A percentile compares a stretch with the other conserved stretches of the same genome.
Conservation (phyloP, 1,140 invertebrate genomes). For the Teleogryllus occipitalis region DNA sequence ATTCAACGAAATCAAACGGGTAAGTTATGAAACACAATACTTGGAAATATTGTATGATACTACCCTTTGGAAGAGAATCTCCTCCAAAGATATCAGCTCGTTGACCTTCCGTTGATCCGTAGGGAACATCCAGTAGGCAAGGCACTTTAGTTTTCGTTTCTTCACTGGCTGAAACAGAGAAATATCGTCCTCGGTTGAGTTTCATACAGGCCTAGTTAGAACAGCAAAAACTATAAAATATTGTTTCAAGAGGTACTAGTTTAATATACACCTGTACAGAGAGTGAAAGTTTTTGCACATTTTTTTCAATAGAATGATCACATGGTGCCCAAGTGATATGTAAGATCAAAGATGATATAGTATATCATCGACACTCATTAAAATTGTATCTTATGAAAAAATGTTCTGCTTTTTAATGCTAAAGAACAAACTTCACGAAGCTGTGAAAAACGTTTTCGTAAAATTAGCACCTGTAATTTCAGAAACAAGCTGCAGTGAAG, state of each 20-base stretch:
- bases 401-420: too few relatives aligned
- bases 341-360: too few relatives aligned
- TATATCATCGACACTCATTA: too few relatives aligned
- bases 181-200: neutral
- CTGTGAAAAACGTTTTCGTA: too few relatives aligned
- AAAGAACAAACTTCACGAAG: too few relatives aligned
- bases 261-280: neutral
- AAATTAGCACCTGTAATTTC: too few relatives aligned
- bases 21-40: too few relatives aligned
- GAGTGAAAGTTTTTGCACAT: neutral
- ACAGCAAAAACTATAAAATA: neutral
- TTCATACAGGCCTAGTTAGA: too few relatives aligned
- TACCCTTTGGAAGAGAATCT: neutral
- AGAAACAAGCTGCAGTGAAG: too few relatives aligned
- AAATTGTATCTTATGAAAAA: too few relatives aligned
- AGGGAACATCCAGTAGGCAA: neutral
- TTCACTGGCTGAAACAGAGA: neutral
- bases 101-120: neutral
- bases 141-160: neutral
- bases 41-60: neutral
- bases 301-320: neutral
- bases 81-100: neutral
- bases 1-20: too few relatives aligned
- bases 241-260: neutral
- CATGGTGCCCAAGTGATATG: neutral